Base-by-base conservation (phyloP, 2,888 invertebrate genomes). In the Thereva unica region DNA sequence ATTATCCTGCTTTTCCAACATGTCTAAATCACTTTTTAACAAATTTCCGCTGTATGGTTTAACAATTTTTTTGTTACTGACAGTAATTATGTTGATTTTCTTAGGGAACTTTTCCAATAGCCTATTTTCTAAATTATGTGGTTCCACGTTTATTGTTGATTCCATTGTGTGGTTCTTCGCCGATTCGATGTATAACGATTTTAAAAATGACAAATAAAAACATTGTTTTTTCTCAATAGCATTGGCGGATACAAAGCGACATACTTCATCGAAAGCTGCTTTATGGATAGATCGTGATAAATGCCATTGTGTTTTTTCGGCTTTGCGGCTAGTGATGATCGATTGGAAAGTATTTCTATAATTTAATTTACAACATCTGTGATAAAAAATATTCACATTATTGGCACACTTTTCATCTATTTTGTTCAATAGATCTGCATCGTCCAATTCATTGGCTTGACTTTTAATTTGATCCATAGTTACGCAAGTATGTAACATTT, bases 301-400 rank as follows among this genome's bases (percentile, higher is more conserved):
- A 34, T 52, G 52, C 52, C 52, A 52, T 52, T 3, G 23, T 1
- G 52, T 52, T 52, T 10, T 23, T 9, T 34, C 9, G 34, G 38
- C 38, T 9, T 34, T 34, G 0, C n/a, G 1, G 3, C 9, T n/a
- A 3, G 9, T 38, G n/a, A 38, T 37, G 5, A 54, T 38, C 12
- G 4, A 5, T 49, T 2, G 23, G 2, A 49, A 8, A 9, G 54
- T 12, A 54, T 54, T 54, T 38, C 10, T 9, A 37, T 12, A 54
- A 54, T 54, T 50, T 37, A 41, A 63, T 63, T 41, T 35, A 12
- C 63, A 63, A 34, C 5, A 50, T 63, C 23, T 49, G n/a, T 61
- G 61, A 12, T 61, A 61, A 49, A n/a, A 61, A 44, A 61, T 35
- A 38, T 49, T 45, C 9, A 35, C 1, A 34, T 23, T 59, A 23